Conservation (phyloP, 2,888 invertebrate species). For the Acleris emargana region DNA sequence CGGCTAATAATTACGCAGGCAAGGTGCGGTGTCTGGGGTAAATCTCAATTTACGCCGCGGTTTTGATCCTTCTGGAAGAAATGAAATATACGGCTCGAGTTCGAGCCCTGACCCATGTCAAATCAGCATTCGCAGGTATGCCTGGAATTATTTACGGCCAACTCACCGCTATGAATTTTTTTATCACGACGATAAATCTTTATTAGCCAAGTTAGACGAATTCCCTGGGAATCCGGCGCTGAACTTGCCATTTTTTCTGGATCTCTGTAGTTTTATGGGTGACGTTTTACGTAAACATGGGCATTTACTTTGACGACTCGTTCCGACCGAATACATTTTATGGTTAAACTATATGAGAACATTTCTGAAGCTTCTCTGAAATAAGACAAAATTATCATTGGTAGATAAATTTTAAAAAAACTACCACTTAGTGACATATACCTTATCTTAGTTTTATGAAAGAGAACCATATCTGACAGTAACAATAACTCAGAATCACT, state of each 20-base stretch:
- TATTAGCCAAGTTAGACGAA: constrained; percentile 68
- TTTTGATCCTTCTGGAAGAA: constrained; percentile 69
- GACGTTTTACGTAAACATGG: constrained; percentile 9
- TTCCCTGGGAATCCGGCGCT: constrained; percentile 49
- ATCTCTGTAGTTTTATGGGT: constrained; percentile 21
- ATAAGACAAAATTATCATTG: too few species aligned
- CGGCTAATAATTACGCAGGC: constrained; percentile 58
- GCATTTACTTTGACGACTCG: constrained; percentile 9
- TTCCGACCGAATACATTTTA: background rate
- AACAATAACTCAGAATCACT: constrained; percentile 7
- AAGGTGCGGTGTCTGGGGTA: constrained; percentile 55
- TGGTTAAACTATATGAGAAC: background rate
- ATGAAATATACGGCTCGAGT: constrained; percentile 72
- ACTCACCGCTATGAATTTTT: constrained; percentile 75
- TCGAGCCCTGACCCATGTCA: constrained; percentile 76
- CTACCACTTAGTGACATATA: too few species aligned
- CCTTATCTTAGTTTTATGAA: too few species aligned
- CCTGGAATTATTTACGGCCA: constrained; percentile 78
- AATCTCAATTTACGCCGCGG: constrained; percentile 74
- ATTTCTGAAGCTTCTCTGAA: too few species aligned
- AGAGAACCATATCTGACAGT: too few species aligned
- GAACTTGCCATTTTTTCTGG: constrained; percentile 38
- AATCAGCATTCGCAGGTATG: constrained; percentile 81
- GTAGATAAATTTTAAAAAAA: too few species aligned
- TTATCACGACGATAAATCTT: constrained; percentile 77